Evolutionary conservation across 2,888 invertebrate species (phyloP), one percentile per base, ranked within the genome.

Genomic region (Busseola fusca): DNA sequence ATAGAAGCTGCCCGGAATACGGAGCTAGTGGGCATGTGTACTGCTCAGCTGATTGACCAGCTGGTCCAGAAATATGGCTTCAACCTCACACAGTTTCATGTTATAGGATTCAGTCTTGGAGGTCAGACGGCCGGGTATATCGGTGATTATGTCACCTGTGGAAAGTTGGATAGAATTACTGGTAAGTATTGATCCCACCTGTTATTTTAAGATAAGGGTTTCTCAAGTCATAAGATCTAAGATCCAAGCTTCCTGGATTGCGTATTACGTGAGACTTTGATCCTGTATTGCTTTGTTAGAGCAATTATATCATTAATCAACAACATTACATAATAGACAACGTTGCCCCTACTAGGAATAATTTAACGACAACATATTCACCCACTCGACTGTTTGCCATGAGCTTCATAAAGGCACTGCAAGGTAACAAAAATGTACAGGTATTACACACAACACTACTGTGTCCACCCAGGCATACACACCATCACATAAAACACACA

Each of bases 31-130:
- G 97, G 96, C n/a, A 95, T 92, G 85, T 97, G 97, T 81, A 91
- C 95, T 0, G 97, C 96, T 0, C 96, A 96, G 82, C 88, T 97
- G 9, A 94, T 97, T 0, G 96, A 96, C 71, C 87, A 89, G 42
- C 86, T 97, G 62, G 93, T 97, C 16, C 84, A 84, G 1, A 85
- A 91, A 0, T 86, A 91, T 60, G 87, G 91, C 0, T 94, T 97
- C 54, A 73, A 88, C 0, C 87, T 96, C n/a, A 84, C 93, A 1
- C 87, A 87, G 62, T 92, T 97, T 66, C 97, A 97, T 83, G 87
- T 97, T 0, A 96, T 97, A 60, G 97, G 97, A 0, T 97, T 97
- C 84, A 97, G 97, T 86, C 93, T 97, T 21, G 97, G 97, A 0
- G 97, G 95, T 0, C 97, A 97, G 75, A 93, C 94, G 0, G 96